phyloP scores from a whole-genome alignment of 1,140 invertebrate genomes.

The Drosophila orosa region DNA sequence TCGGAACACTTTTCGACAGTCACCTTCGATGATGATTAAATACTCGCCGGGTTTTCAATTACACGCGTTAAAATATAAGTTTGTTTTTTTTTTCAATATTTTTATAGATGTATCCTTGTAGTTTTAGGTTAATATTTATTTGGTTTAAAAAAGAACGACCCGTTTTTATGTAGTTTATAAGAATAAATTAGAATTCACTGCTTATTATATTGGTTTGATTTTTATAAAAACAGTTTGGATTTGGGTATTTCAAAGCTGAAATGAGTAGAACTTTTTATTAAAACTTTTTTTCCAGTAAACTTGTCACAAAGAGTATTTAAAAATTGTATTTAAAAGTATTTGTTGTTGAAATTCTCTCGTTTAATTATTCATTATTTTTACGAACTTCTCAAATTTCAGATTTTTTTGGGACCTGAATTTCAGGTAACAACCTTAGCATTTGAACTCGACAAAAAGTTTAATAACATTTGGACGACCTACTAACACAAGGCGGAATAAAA shows the following conservation, averaged over 20 bases:
- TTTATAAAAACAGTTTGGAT: slow-evolving; percentile 1
- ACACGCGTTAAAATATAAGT: slow-evolving; percentile 31
- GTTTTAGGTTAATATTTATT: background rate
- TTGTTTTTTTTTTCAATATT: slow-evolving; percentile 1
- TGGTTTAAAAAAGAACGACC: slow-evolving; percentile 10
- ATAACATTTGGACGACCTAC: slow-evolving; percentile 42
- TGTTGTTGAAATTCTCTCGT: background rate
- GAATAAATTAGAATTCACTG: slow-evolving; percentile 4
- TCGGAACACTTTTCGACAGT: slow-evolving; percentile 59
- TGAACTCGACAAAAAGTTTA: slow-evolving; percentile 14
- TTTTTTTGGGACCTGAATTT: background rate
- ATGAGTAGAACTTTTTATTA: background rate
- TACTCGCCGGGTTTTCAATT: slow-evolving; percentile 36
- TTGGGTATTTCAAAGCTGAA: slow-evolving; percentile 1
- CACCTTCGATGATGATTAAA: slow-evolving; percentile 36
- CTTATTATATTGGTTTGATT: background rate
- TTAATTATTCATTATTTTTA: background rate
- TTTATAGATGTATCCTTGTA: slow-evolving; percentile 22
- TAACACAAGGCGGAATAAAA: slow-evolving; percentile 12
- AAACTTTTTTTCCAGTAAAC: background rate
- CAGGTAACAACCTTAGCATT: slow-evolving; percentile 9
- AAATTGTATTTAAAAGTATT: background rate
- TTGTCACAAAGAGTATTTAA: background rate
- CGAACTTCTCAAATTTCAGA: background rate
- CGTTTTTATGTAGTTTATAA: slow-evolving; percentile 6